Percentiles rank a stretch among this genome's conserved stretches.
phyloP scores from a whole-genome alignment of 2,888 invertebrate species.

The Campaea margaritaria region DNA sequence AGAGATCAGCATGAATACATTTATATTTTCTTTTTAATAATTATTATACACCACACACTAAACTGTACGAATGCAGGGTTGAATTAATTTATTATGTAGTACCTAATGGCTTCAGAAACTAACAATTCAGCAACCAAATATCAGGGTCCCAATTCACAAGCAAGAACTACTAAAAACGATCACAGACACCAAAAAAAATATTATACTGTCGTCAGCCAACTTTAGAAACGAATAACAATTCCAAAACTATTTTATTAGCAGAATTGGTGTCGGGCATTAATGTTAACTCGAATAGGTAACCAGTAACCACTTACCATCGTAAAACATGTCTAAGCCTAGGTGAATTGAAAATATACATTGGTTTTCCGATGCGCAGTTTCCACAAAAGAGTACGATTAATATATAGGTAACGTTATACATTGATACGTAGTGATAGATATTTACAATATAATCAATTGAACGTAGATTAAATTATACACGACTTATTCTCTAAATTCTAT shows the following conservation, averaged over 20 bases:
- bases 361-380: constrained; percentile 15
- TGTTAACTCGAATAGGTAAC: constrained; percentile 28
- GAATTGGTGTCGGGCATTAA: background rate
- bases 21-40: background rate
- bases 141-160: background rate
- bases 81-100: constrained; percentile 17
- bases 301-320: constrained; percentile 22
- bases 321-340: constrained; percentile 20
- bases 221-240: too few species aligned
- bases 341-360: constrained; percentile 1
- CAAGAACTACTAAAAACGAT: too few species aligned
- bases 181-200: too few species aligned
- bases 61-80: constrained; percentile 22
- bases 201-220: too few species aligned
- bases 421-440: background rate
- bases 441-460: background rate
- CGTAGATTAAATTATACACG: background rate
- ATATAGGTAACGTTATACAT: background rate
- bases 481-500: background rate
- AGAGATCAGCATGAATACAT: background rate
- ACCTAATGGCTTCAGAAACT: constrained; percentile 6
- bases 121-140: constrained; percentile 8
- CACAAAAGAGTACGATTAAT: too few species aligned
- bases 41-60: constrained; percentile 1
- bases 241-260: too few species aligned